Percentiles rank a stretch among this genome's conserved stretches.
Evolutionary conservation across 1,140 invertebrate species (phyloP).

Genomic region (Dicyema japonicum): DNA sequence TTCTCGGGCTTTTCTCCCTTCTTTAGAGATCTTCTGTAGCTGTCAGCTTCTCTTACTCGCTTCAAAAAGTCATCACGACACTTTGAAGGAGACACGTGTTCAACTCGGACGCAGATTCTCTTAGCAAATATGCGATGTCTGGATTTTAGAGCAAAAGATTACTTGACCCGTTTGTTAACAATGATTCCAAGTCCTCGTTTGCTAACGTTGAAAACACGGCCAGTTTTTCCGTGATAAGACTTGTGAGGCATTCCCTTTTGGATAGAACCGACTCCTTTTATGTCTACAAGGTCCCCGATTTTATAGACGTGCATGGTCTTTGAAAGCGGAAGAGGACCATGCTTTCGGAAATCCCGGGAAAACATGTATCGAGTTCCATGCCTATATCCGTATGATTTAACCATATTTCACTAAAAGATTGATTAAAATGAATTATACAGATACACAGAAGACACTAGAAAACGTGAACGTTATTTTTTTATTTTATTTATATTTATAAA

Average conservation of each 20-base stretch:
- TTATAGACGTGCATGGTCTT: slow-evolving; percentile 90
- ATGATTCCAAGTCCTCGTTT: slow-evolving; percentile 78
- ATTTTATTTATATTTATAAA: no score
- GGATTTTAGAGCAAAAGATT: no score
- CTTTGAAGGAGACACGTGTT: slow-evolving; percentile 80
- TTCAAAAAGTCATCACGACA: slow-evolving; percentile 74
- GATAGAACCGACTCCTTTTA: slow-evolving; percentile 90
- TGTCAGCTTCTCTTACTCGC: slow-evolving; percentile 50
- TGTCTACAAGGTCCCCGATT: slow-evolving; percentile 84
- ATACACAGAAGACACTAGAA: no score
- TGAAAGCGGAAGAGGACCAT: slow-evolving; percentile 65
- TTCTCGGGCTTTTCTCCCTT: no score
- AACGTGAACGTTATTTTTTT: no score
- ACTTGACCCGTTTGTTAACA: slow-evolving; percentile 84
- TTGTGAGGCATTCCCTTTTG: slow-evolving; percentile 99
- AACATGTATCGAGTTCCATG: slow-evolving; percentile 89
- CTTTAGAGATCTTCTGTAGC: no score
- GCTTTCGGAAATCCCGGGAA: slow-evolving; percentile 56
- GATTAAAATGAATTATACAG: no score
- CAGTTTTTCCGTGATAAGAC: slow-evolving; percentile 87
- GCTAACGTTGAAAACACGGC: slow-evolving; percentile 81
- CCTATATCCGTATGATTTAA: slow-evolving; percentile 83
- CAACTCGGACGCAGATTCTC: slow-evolving; percentile 72
- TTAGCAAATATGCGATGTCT: slow-evolving; percentile 52
- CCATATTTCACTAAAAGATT: no score